A percentile compares a stretch with the other conserved stretches of the same genome.
Conservation (phyloP, 2,888 invertebrate species). For the Metacarcinus magister region DNA sequence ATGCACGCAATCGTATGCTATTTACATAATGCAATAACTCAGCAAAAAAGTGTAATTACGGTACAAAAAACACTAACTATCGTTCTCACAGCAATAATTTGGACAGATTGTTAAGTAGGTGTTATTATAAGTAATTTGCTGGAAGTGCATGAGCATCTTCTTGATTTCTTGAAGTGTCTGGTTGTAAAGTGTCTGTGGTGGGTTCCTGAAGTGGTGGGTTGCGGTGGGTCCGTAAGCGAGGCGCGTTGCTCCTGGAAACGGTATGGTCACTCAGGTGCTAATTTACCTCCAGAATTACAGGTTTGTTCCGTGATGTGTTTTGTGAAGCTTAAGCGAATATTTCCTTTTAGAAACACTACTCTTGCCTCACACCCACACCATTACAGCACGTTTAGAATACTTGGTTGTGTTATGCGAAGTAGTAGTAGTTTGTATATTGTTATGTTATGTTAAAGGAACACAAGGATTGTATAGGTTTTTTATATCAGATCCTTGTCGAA, state of each 20-base stretch:
- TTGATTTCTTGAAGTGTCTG: background rate
- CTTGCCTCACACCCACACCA: background rate
- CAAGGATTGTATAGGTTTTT: too few species aligned
- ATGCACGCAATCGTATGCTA: background rate
- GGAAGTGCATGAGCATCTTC: background rate
- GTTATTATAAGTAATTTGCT: background rate
- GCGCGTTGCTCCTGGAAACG: slow-evolving; percentile 7
- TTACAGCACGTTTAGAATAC: background rate
- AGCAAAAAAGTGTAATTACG: background rate
- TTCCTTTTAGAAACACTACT: background rate
- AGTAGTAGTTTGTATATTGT: too few species aligned
- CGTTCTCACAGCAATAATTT: background rate
- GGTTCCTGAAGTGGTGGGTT: background rate
- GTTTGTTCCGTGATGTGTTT: background rate
- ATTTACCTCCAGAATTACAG: background rate
- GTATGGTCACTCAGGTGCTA: slow-evolving; percentile 3
- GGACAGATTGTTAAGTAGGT: background rate
- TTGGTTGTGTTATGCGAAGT: background rate
- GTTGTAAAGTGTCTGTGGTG: slow-evolving; percentile 18
- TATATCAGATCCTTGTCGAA: too few species aligned
- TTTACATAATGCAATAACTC: slow-evolving; percentile 5
- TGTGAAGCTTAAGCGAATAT: background rate
- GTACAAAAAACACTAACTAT: background rate
- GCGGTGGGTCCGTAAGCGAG: background rate
- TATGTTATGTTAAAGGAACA: too few species aligned